Conservation (phyloP, 1,140 invertebrate species). For the Hetaerina americana region DNA sequence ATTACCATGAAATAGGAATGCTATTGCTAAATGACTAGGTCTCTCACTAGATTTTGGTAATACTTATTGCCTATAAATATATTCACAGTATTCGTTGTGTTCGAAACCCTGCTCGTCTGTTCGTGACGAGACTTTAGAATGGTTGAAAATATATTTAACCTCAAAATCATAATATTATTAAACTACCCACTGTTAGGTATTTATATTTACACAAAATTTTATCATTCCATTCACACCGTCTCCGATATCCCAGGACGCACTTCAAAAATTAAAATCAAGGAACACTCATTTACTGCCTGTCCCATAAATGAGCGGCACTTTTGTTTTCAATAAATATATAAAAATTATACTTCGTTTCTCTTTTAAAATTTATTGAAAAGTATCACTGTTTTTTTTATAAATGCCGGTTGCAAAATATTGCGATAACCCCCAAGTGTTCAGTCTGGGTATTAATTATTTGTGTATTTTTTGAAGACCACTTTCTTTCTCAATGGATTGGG, state of each 20-base stretch:
- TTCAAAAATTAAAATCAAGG: not conserved
- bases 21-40: not conserved
- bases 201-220: not conserved
- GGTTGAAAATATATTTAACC: not conserved
- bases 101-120: not conserved
- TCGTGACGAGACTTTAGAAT: not conserved
- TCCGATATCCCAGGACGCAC: not conserved
- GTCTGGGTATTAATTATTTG: too few relatives aligned
- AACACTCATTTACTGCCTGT: not conserved
- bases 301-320: not conserved
- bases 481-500: too few relatives aligned
- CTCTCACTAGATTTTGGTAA: not conserved
- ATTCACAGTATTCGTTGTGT: not conserved
- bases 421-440: not conserved
- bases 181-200: not conserved
- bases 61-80: not conserved
- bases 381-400: slow-evolving; percentile 1
- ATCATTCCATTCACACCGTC: not conserved
- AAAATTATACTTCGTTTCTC: slow-evolving; percentile 1
- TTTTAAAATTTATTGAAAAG: slow-evolving; percentile 1
- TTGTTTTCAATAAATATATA: not conserved
- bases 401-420: not conserved
- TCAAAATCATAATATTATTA: not conserved
- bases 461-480: too few relatives aligned
- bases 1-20: too few relatives aligned